Base-by-base conservation (phyloP, 2,888 invertebrate genomes). In the Sicus ferrugineus region DNA sequence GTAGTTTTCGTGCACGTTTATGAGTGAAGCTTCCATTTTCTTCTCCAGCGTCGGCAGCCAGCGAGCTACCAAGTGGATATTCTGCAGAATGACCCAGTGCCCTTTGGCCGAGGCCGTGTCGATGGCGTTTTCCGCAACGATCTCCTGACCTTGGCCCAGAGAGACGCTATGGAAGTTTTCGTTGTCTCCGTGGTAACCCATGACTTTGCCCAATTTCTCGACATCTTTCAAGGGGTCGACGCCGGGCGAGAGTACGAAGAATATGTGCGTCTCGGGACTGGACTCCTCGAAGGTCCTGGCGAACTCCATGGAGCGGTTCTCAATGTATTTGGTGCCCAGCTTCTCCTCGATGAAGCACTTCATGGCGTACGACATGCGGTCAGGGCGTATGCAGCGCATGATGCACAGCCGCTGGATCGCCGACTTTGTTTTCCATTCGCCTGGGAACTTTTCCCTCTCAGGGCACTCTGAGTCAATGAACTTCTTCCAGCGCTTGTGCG, bases 141-240 rank as follows among this genome's bases (percentile, higher is more conserved):
- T 87, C 85, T 97, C 97, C 82, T 97, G 97, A 0, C 97, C 97
- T 85, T 97, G 97, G 0, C 97, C 97, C 42, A 97, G 86, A 0
- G 97, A 96, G 3, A 97, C 93, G 77, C 94, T 97, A 84, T 97
- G 95, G 83, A 97, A 94, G 81, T 94, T 97, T 73, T 90, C 90
- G 75, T 89, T 89, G 74, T 95, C 94, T 11, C 89, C 88, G 0
- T 93, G 91, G 80, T 92, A 95, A 16, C 94, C 95, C 66, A 96
- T 75, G 78, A 90, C 90, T 75, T 90, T 91, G 0, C 96, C 97
- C 28, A 96, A 84, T 73, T 90, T 91, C 85, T 97, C 97, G 0
- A 97, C 92, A 83, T 97, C 97, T 87, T 95, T 96, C 1, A 97
- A 86, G 0, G 97, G 97, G 86, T 97, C 96, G 0, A 97, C 97